Evolutionary conservation across 2,888 invertebrate genomes (phyloP).

Genomic region (Lochmaea crataegi): DNA sequence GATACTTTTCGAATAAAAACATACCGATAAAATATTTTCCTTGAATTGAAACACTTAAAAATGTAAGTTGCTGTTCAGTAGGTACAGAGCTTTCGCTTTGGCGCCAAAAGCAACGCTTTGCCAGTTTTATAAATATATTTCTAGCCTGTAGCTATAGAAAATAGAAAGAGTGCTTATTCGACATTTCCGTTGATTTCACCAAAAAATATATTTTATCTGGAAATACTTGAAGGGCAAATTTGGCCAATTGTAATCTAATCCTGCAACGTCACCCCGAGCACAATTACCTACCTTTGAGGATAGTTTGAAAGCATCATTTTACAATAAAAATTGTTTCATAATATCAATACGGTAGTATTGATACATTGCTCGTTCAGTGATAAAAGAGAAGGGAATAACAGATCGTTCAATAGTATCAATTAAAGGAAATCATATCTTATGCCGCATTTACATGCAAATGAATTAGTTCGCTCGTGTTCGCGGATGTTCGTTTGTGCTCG

Average conservation of each 20-base stretch:
- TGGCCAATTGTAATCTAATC: constrained; percentile 5
- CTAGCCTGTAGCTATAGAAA: neutral
- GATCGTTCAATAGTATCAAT: too few species aligned
- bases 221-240: neutral
- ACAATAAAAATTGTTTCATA: too few species aligned
- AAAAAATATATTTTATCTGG: constrained; percentile 1
- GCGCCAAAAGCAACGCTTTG: neutral
- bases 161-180: neutral
- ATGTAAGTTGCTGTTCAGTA: neutral
- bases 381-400: too few species aligned
- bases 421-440: too few species aligned
- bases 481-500: too few species aligned
- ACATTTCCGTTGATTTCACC: neutral
- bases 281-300: neutral
- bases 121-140: neutral
- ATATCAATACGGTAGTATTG: too few species aligned
- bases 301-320: neutral
- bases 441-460: too few species aligned
- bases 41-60: neutral
- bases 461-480: too few species aligned
- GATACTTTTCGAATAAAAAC: too few species aligned
- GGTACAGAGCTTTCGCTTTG: neutral
- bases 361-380: too few species aligned
- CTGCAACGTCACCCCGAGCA: neutral
- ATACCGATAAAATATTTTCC: neutral